phyloP scores from a whole-genome alignment of 2,797 vertebrate species.

The Bradypodion ventrale region DNA sequence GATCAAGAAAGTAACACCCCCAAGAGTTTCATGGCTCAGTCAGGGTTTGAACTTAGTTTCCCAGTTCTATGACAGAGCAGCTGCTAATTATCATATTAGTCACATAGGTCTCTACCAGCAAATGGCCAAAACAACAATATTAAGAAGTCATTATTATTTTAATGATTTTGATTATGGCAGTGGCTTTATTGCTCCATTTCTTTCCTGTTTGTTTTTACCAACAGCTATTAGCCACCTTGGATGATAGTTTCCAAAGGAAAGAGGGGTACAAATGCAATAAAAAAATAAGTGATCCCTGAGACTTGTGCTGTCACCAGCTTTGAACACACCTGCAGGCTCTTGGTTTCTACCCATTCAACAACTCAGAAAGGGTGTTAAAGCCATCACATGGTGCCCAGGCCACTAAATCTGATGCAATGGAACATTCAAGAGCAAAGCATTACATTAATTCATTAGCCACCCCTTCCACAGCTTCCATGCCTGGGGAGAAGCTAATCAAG shows the following conservation, averaged over 20 bases:
- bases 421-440: conserved; percentile 15
- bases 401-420: conserved; percentile 33
- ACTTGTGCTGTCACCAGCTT: neutral
- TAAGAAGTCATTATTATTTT: too few species aligned
- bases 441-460: conserved; percentile 26
- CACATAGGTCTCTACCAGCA: neutral
- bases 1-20: neutral
- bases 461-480: conserved; percentile 4
- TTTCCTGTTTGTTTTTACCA: too few species aligned
- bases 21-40: neutral
- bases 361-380: conserved; percentile 17
- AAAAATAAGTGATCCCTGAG: neutral
- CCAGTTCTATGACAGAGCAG: neutral
- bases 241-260: too few species aligned
- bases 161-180: too few species aligned
- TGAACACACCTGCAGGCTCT: neutral
- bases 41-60: neutral
- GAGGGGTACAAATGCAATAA: neutral
- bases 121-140: neutral
- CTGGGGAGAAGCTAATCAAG: conserved; percentile 19
- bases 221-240: too few species aligned
- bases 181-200: too few species aligned
- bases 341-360: neutral
- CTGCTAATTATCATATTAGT: neutral
- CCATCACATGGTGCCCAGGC: neutral